Evolutionary conservation across 2,797 vertebrate species (phyloP).

Genomic region (Bradypodion ventrale): DNA sequence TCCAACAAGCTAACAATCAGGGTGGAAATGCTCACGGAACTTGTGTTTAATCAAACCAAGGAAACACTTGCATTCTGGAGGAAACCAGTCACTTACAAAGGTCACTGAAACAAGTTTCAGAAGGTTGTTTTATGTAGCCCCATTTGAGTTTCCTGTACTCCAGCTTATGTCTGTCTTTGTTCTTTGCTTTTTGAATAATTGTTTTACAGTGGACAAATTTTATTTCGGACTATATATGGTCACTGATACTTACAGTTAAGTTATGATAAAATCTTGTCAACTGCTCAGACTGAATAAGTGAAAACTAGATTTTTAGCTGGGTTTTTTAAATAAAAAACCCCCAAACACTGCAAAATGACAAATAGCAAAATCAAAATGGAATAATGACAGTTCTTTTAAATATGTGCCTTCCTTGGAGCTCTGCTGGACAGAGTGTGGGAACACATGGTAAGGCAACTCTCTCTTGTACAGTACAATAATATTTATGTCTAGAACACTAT

Average conservation of each 20-base stretch:
- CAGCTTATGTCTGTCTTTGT: constrained; percentile 18
- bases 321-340: not conserved
- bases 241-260: not conserved
- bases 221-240: not conserved
- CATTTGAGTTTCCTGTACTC: constrained; percentile 25
- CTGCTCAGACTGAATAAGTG: not conserved
- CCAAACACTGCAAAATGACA: not conserved
- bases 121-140: constrained; percentile 36
- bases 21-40: not conserved
- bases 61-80: constrained; percentile 37
- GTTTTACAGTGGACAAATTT: not conserved
- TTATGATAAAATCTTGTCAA: not conserved
- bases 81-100: constrained; percentile 47
- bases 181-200: constrained; percentile 22
- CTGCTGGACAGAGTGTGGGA: not conserved
- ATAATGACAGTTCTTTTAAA: constrained; percentile 3
- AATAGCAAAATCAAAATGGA: not conserved
- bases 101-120: constrained; percentile 41
- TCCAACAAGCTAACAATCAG: not conserved
- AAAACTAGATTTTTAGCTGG: constrained; percentile 11
- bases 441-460: not conserved
- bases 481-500: not conserved
- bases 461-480: constrained; percentile 36
- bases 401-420: not conserved
- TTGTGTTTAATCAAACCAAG: constrained; percentile 38